A percentile compares a stretch with the other conserved stretches of the same genome.
Conservation (phyloP, 2,113 vertebrate genomes). For the Zeus faber region DNA sequence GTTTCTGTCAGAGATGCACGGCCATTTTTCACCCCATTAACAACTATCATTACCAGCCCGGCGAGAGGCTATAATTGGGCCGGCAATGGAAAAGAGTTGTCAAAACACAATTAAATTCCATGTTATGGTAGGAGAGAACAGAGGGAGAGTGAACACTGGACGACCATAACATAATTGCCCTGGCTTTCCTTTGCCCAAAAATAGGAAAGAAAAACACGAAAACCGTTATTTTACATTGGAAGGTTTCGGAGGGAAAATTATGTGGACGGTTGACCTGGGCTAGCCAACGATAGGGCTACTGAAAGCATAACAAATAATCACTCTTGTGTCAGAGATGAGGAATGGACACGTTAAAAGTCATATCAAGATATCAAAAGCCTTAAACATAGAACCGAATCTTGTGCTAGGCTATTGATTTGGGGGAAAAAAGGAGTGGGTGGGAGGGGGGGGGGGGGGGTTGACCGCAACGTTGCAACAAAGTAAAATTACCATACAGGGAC, state of each 20-base stretch:
- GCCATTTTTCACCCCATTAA: conserved; percentile 75
- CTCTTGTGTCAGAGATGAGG: conserved; percentile 61
- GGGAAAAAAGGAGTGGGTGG: conserved; percentile 42
- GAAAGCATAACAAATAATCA: conserved; percentile 71
- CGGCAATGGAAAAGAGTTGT: conserved; percentile 73
- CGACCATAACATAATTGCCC: conserved; percentile 63
- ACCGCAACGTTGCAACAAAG: conserved; percentile 23
- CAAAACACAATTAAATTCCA: conserved; percentile 79
- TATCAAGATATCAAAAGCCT: conserved; percentile 47
- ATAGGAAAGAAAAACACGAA: conserved; percentile 79
- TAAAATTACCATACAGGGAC: conserved; percentile 28
- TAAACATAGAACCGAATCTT: conserved; percentile 14
- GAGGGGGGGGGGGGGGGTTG: too few relatives aligned
- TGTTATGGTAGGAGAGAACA: conserved; percentile 64
- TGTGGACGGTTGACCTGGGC: conserved; percentile 52
- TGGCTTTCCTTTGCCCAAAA: conserved; percentile 65
- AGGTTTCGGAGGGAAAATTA: conserved; percentile 64
- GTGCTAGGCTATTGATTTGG: conserved; percentile 36
- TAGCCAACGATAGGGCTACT: conserved; percentile 59
- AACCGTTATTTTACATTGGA: conserved; percentile 70
- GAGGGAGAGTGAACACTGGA: conserved; percentile 53
- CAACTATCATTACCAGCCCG: conserved; percentile 74
- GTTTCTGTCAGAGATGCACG: conserved; percentile 72
- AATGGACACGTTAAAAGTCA: conserved; percentile 61
- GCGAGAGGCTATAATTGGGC: conserved; percentile 75